Evolutionary conservation across 2,797 vertebrate genomes (phyloP).

Genomic region (Coranthus polyacanthus): DNA sequence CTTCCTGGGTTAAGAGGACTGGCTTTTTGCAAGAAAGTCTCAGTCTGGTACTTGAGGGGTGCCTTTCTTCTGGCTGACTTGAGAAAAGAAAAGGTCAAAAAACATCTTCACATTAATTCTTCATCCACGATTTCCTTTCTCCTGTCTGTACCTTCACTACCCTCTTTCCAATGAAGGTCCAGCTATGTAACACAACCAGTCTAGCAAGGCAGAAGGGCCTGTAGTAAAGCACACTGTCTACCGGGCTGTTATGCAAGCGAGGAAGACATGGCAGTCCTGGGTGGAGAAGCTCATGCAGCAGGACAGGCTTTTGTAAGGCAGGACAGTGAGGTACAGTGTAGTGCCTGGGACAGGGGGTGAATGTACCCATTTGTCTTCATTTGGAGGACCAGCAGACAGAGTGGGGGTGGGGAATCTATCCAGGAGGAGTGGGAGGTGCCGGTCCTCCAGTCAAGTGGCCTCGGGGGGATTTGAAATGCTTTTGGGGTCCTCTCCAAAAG

Average conservation of each 20-base stretch:
- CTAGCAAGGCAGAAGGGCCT: constrained; percentile 43
- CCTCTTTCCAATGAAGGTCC: constrained; percentile 35
- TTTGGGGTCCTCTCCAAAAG: constrained; percentile 82
- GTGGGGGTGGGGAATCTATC: constrained; percentile 78
- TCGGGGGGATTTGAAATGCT: constrained; percentile 85
- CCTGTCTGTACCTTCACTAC: constrained; percentile 42
- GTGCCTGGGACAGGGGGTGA: constrained; percentile 76
- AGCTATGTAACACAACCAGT: constrained; percentile 59
- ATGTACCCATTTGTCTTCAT: constrained; percentile 87
- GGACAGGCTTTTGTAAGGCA: constrained; percentile 72
- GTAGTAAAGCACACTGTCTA: constrained; percentile 28
- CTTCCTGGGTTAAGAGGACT: constrained; percentile 68
- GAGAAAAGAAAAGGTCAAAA: constrained; percentile 55
- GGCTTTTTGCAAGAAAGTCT: constrained; percentile 74
- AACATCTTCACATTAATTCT: constrained; percentile 59
- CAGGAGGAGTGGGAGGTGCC: constrained; percentile 79
- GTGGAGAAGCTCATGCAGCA: constrained; percentile 56
- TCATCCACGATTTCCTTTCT: constrained; percentile 50
- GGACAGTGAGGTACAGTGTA: constrained; percentile 84
- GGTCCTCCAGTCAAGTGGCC: constrained; percentile 87
- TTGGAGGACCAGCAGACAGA: constrained; percentile 82
- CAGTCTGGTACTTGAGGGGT: constrained; percentile 67
- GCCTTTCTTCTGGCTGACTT: constrained; percentile 66
- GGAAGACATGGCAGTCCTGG: constrained; percentile 60
- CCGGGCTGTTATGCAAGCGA: constrained; percentile 36